Conservation (phyloP, 2,797 vertebrate genomes). For the Bryconaethiops microstoma region DNA sequence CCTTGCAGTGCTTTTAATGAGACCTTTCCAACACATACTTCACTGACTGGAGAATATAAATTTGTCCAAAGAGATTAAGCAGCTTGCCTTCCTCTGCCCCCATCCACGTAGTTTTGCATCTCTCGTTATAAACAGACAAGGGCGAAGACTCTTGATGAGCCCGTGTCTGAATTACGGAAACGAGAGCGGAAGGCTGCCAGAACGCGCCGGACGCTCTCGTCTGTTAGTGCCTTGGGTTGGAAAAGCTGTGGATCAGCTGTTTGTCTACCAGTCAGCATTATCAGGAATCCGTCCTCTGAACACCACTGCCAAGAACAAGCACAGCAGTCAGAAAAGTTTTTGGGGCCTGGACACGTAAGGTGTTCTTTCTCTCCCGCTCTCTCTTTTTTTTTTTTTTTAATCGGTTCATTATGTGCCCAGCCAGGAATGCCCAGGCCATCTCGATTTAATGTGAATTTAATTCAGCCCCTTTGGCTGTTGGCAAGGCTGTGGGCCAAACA, state of each 20-base stretch:
- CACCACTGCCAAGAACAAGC: conserved; percentile 48
- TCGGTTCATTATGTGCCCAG: conserved; percentile 29
- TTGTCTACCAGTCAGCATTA: conserved; percentile 47
- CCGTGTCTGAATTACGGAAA: conserved; percentile 23
- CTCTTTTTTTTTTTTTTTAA: conserved; percentile 10
- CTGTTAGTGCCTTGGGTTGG: conserved; percentile 49
- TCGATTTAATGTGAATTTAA: conserved; percentile 53
- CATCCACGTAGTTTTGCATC: conserved; percentile 24
- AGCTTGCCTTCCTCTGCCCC: conserved; percentile 15
- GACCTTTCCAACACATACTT: conserved; percentile 21
- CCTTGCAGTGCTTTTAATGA: conserved; percentile 31
- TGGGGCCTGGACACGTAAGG: conserved; percentile 2
- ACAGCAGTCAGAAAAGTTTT: conserved; percentile 32
- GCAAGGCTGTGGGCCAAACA: conserved; percentile 32
- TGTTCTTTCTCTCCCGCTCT: not conserved
- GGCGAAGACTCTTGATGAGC: conserved; percentile 15
- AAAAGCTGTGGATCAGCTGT: conserved; percentile 55
- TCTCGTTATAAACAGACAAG: conserved; percentile 41
- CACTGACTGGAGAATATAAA: conserved; percentile 40
- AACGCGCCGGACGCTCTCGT: conserved; percentile 38
- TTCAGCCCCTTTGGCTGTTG: conserved; percentile 37
- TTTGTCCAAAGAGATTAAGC: conserved; percentile 45
- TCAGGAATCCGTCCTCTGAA: conserved; percentile 38
- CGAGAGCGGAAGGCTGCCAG: conserved; percentile 32
- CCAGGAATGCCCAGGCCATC: conserved; percentile 27